phyloP scores from a whole-genome alignment of 2,888 invertebrate genomes.

The Byasa hedistus region DNA sequence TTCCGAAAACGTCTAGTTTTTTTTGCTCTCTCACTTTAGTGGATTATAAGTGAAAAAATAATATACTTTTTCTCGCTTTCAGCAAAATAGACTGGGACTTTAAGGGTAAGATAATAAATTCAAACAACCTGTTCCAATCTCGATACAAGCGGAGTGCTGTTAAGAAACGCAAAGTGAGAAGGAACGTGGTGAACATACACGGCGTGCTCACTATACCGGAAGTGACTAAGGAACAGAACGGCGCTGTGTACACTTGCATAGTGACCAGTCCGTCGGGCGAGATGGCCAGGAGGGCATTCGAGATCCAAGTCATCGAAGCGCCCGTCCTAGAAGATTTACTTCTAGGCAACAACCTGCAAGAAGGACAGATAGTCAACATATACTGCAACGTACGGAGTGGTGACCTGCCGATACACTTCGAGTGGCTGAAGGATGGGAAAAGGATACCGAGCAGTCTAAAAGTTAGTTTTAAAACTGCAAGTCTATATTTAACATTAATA shows the following conservation, averaged over 20 bases:
- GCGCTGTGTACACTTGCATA: constrained; percentile 88
- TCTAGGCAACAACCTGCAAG: constrained; percentile 88
- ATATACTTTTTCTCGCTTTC: too few relatives aligned
- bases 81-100: constrained; percentile 77
- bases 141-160: constrained; percentile 55
- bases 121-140: constrained; percentile 61
- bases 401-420: constrained; percentile 85
- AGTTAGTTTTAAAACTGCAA: constrained; percentile 53
- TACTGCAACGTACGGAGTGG: constrained; percentile 88
- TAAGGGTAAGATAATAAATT: constrained; percentile 61
- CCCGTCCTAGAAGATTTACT: constrained; percentile 90
- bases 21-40: too few relatives aligned
- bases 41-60: too few relatives aligned
- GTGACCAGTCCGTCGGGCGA: constrained; percentile 86
- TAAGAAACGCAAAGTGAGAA: constrained; percentile 48
- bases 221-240: constrained; percentile 83
- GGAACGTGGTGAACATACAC: constrained; percentile 67
- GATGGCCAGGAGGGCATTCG: constrained; percentile 77
- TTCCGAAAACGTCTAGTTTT: too few relatives aligned
- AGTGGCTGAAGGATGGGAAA: constrained; percentile 84
- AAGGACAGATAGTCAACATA: constrained; percentile 91
- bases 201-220: constrained; percentile 82
- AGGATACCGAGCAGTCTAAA: constrained; percentile 82
- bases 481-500: too few relatives aligned
- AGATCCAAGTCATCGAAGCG: constrained; percentile 86